Conservation (phyloP, 2,797 vertebrate species). For the Microctenopoma steveboyesi region DNA sequence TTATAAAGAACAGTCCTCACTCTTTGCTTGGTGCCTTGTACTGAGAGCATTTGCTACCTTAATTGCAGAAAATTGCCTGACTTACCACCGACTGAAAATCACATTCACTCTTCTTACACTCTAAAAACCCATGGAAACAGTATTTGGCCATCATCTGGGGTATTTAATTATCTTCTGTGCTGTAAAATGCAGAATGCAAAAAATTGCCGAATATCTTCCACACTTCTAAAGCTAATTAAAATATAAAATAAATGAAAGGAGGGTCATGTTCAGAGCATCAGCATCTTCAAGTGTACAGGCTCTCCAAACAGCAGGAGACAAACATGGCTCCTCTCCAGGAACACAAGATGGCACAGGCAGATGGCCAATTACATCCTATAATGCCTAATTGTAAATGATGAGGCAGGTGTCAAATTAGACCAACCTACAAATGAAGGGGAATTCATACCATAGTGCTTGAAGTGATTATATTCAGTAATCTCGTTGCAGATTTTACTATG, state of each 20-base stretch:
- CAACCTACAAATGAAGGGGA: slow-evolving; percentile 75
- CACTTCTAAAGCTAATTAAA: slow-evolving; percentile 16
- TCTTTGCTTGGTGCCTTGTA: background rate
- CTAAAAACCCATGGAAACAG: background rate
- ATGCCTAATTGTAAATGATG: slow-evolving; percentile 85
- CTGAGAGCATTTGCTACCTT: background rate
- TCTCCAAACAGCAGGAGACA: slow-evolving; percentile 73
- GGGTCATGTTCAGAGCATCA: slow-evolving; percentile 38
- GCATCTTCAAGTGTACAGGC: slow-evolving; percentile 54
- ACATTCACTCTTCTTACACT: background rate
- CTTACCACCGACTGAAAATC: background rate
- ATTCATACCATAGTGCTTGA: slow-evolving; percentile 41
- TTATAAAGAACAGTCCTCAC: slow-evolving; percentile 38
- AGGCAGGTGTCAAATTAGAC: slow-evolving; percentile 84
- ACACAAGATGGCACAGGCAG: slow-evolving; percentile 82
- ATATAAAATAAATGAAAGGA: slow-evolving; percentile 22
- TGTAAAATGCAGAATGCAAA: background rate
- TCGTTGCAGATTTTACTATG: background rate
- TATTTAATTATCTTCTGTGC: background rate
- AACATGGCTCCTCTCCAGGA: slow-evolving; percentile 80
- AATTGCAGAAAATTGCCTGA: slow-evolving; percentile 15
- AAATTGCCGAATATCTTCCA: background rate
- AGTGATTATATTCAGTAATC: slow-evolving; percentile 26
- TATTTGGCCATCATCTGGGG: background rate
- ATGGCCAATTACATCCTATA: slow-evolving; percentile 85